Base-by-base conservation (phyloP, 30 jellyfish, hydroid and myxozoan genomes). In the Hydractinia symbiolongicarpus region DNA sequence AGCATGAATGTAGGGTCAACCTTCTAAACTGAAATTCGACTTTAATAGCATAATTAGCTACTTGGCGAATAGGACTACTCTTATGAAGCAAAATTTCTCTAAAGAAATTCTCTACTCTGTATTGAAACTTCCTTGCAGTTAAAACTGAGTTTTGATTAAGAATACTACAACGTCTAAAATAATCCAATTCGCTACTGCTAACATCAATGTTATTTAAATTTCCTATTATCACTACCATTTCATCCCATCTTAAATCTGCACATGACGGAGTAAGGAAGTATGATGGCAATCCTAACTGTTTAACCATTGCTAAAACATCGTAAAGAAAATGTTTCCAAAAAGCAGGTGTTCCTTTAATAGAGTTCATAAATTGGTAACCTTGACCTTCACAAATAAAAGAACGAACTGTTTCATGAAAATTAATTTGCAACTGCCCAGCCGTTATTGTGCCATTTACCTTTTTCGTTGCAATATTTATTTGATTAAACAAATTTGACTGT, bases 181-280 rank as follows among this genome's bases (percentile, higher is more conserved):
- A 81, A 9, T 49, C 55, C 21, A 79, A 40, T 9, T 79, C 78
- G 20, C 51, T n/a, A 14, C 30, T 66, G 17, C 51, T 71, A 62
- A 17, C 83, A 55, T 79, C 83, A 5, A 71, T 19, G 44, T 55
- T 60, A 50, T 54, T 81, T 6, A 81, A 57, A 4, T 13, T 81
- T 8, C 68, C 50, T 66, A 81, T 66, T 6, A 81, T 81, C 11
- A n/a, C 6, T 15, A 54, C 21, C n/a, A 81, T 5, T 50, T 81
- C 88, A 81, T 81, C 67, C 88, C 88, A 81, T 67, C 74, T 67
- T 52, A 81, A 60, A 20, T 81, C 83, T 9, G 88, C 88, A 68
- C 88, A 81, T 5, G 88, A 79, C 52, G 4, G 64, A 21, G 87
- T 62, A n/a, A 79, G 10, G 66, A 79, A 79, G 50, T 49, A 79